Conservation (phyloP, 2,797 vertebrate genomes). For the Carcharodon carcharias region DNA sequence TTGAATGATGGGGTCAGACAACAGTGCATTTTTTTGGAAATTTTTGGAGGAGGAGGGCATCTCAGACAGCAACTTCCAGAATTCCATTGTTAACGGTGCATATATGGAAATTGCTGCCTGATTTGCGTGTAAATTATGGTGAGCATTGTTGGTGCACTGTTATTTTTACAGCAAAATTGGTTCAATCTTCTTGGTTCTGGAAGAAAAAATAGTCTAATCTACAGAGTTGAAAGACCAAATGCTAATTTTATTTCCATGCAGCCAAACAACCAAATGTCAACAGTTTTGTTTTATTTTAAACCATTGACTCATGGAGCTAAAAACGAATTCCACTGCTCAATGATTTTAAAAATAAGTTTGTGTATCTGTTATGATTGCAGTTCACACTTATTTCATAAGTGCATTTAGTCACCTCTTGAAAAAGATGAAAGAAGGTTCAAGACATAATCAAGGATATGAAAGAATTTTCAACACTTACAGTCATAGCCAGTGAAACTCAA, state of each 20-base stretch:
- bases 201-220: neutral
- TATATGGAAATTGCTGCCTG: neutral
- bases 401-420: neutral
- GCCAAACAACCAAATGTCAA: neutral
- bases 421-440: neutral
- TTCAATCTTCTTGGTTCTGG: neutral
- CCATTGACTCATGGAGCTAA: conserved; percentile 2
- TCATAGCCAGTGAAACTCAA: neutral
- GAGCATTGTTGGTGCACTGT: neutral
- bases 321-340: neutral
- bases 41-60: neutral
- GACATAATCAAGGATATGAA: neutral
- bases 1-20: neutral
- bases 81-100: neutral
- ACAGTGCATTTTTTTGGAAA: neutral
- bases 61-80: neutral
- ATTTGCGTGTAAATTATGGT: neutral
- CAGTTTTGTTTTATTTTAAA: neutral
- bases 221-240: neutral
- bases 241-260: neutral
- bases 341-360: neutral
- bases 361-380: neutral
- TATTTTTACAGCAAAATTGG: neutral
- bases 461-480: neutral
- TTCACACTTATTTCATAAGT: neutral